Evolutionary conservation across 2,113 vertebrate species (phyloP), one percentile per base, ranked within the genome.

Genomic region (Emydura subglobosa): DNA sequence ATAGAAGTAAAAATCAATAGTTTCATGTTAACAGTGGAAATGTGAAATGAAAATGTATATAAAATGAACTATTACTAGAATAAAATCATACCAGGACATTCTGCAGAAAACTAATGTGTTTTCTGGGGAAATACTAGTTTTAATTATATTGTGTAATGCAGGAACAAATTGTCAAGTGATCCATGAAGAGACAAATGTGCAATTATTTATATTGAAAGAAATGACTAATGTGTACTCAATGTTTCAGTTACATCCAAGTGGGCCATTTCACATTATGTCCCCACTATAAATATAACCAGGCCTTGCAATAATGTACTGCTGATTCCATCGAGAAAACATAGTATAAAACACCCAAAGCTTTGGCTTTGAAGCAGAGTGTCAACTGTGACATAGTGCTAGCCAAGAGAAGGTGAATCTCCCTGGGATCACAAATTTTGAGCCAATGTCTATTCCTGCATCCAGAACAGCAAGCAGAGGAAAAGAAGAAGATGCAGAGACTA

Each of bases 281-380:
- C 94, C 96, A 95, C 88, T 90, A 89, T 91, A 96, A 96, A 95
- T 82, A 95, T 51, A 94, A 94, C 90, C 81, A 94, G 65, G 86
- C 19, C 89, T 90, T 94, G 83, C 19, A 85, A 47, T 61, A 59
- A 76, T 27, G 79, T 29, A 53, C 39, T 8, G 79, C 29, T 79
- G 84, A 91, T 94, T 96, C 93, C 93, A 89, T 61, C 31, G 51
- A 51, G 86, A 49, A 96, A 93, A 4, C 2, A 50, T 87, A 88
- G 12, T 31, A 53, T 84, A 93, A 95, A 97, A n/a, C 80, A 91
- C 7, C 3, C 16, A 91, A 85, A 82, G 61, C 81, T 85, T 76
- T 92, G 7, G 53, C 80, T 90, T 89, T 27, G 61, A 91, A 96
- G 81, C 9, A 84, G 9, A 3, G 83, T 78, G 19, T 47, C 14